Percentiles rank a stretch among this genome's conserved stretches.
Evolutionary conservation across 2,888 invertebrate species (phyloP).

Genomic region (Dolichopus griseipennis): DNA sequence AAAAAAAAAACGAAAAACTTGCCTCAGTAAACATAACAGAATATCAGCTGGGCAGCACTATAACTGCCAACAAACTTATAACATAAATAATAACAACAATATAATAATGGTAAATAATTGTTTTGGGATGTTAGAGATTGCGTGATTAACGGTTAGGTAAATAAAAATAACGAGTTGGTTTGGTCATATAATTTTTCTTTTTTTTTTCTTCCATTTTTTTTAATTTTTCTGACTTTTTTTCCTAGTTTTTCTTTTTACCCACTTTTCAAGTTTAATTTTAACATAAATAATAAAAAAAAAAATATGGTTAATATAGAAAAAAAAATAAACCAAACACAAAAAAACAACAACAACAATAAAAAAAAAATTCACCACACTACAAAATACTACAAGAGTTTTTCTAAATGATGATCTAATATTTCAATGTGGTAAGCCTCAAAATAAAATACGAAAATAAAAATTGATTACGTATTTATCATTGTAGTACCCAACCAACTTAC

Average conservation of each 20-base stretch:
- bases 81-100: neutral
- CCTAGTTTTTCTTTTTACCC: neutral
- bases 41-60: neutral
- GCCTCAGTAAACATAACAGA: too few relatives aligned
- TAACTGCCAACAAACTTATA: neutral
- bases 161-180: neutral
- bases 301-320: neutral
- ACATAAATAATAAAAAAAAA: neutral
- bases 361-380: neutral
- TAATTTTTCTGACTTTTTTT: neutral
- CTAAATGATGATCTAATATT: neutral
- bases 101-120: too few relatives aligned
- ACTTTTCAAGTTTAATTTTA: neutral
- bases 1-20: too few relatives aligned
- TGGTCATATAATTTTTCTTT: too few relatives aligned
- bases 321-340: neutral
- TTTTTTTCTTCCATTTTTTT: too few relatives aligned
- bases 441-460: too few relatives aligned
- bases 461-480: too few relatives aligned
- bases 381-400: neutral
- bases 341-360: neutral
- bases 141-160: constrained; percentile 6
- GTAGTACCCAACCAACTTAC: too few relatives aligned
- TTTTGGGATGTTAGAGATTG: neutral
- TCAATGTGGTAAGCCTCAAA: neutral